These are phyloP conservation scores for Alcis repandata DNA, from an alignment of 2,888 invertebrate genomes.

Conservation along the genomic window DNA sequence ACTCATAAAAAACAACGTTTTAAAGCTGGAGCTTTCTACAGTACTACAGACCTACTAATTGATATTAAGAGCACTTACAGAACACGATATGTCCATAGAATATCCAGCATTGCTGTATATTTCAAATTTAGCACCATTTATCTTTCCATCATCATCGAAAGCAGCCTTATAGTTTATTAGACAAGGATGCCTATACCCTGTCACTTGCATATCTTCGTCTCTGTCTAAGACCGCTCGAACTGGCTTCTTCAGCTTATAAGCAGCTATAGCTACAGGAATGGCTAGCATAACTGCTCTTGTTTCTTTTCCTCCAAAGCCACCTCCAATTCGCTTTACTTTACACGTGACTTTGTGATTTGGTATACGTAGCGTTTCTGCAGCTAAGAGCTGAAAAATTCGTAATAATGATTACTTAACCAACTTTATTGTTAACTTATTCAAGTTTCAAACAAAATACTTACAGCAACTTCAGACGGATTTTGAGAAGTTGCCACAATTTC, in stretches of 20 bases:
- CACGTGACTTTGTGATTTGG: conserved; percentile 89
- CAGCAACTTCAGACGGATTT: conserved; percentile 91
- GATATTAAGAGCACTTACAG: conserved; percentile 77
- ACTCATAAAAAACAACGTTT: not conserved
- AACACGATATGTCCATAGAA: conserved; percentile 89
- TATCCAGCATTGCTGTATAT: conserved; percentile 91
- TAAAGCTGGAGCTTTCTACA: not conserved
- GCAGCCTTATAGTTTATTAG: conserved; percentile 91
- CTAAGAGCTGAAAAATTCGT: conserved; percentile 82
- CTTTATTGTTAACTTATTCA: too few species aligned
- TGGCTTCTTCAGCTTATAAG: conserved; percentile 90
- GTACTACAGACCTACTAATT: not conserved
- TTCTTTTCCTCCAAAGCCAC: conserved; percentile 97
- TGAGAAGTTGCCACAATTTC: conserved; percentile 94
- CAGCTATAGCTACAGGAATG: conserved; percentile 91
- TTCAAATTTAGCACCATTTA: conserved; percentile 88
- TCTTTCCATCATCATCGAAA: conserved; percentile 89
- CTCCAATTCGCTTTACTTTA: conserved; percentile 93
- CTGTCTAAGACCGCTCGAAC: conserved; percentile 93
- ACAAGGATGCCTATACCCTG: conserved; percentile 94
- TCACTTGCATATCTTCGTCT: conserved; percentile 94
- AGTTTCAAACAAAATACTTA: conserved; percentile 61
- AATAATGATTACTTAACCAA: not conserved
- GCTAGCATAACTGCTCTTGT: conserved; percentile 87
- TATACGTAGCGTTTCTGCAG: conserved; percentile 88